A percentile compares a stretch with the other conserved stretches of the same genome.
These are phyloP conservation scores for Crossoptilon crossoptilon DNA, from an alignment of 2,797 vertebrate genomes.

Conservation along the genomic window DNA sequence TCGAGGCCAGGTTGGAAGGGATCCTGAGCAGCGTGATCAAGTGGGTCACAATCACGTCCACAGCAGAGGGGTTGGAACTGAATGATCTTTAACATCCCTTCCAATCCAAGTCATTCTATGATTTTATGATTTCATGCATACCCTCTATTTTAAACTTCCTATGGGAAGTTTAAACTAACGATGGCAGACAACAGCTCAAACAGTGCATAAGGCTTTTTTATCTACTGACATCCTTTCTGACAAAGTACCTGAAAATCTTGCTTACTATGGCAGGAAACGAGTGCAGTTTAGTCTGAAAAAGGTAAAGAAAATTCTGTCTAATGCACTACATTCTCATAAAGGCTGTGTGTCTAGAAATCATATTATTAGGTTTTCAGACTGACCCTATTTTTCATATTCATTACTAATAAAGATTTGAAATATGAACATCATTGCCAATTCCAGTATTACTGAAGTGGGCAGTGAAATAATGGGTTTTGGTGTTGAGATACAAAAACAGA, in stretches of 20 bases:
- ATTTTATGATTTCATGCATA: background rate
- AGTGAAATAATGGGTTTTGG: background rate
- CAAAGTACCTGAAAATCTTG: background rate
- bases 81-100: background rate
- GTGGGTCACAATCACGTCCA: background rate
- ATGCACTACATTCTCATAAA: conserved; percentile 5
- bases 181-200: background rate
- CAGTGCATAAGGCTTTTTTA: background rate
- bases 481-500: background rate
- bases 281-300: background rate
- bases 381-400: conserved; percentile 2
- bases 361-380: background rate
- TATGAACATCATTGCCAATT: background rate
- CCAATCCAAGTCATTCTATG: background rate
- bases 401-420: conserved; percentile 22
- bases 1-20: background rate
- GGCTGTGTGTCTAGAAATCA: background rate
- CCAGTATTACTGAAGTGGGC: background rate
- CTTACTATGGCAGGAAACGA: background rate
- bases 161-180: background rate
- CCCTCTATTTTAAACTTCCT: background rate
- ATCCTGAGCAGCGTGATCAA: background rate
- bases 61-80: background rate
- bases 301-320: background rate
- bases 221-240: background rate